Evolutionary conservation across 2,888 invertebrate species (phyloP), one percentile per base, ranked within the genome.

Genomic region (Athrips mouffetella): DNA sequence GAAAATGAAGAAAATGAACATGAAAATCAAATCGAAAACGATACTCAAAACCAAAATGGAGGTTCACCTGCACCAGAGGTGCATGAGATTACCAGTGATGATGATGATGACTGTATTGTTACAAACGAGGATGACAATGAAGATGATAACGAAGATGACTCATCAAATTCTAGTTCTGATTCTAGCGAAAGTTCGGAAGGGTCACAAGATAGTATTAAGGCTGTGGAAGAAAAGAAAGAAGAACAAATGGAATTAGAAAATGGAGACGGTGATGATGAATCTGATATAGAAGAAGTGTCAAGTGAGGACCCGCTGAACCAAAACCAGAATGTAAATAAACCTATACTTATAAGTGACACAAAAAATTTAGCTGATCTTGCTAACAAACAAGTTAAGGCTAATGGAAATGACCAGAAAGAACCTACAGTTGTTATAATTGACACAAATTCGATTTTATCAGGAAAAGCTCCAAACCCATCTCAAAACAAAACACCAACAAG

Each of bases 371-470:
- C 91, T 10, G 93, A 94, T 70, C 90, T 93, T 47, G 92, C 94
- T 8, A 86, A 91, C 16, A 92, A 93, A 67, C 82, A 81, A 60
- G 58, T 77, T 27, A 83, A 76, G 54, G 55, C 80, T 45, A 81
- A 81, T 63, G 73, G 77, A 4, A 80, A 81, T 56, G 89, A 89
- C 55, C 91, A 92, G 71, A 92, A 94, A 70, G 92, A 95, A 76
- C 94, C 94, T 1, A 94, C 94, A 5, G 89, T 96, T 62, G 94
- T 95, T 46, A 94, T 95, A 49, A 95, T 95, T 63, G 95, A 96
- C 66, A 95, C 95, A n/a, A 94, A 95, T 85, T 93, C 94, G 11
- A 88, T 89, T 59, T 68, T 89, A 50, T 79, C 87, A 30, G 83
- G 80, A 0, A 85, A 85, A 61, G 67, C 69, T 33, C 54, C 70